phyloP scores from a whole-genome alignment of 1,140 invertebrate genomes.

The Nautilus pompilius region DNA sequence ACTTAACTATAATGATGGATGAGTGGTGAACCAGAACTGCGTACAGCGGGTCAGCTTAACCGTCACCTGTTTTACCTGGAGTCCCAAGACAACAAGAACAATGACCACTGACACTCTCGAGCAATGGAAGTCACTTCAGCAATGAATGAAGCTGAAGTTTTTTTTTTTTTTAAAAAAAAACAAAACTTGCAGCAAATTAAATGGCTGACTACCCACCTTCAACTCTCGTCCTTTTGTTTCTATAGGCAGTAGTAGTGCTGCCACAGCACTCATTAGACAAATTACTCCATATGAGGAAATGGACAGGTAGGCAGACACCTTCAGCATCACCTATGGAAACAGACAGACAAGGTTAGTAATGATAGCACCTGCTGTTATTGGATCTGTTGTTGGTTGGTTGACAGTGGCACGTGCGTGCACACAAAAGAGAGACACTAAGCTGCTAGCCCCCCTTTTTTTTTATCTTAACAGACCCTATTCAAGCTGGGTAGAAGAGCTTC shows the following conservation, averaged over 20 bases:
- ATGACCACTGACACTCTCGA: no score
- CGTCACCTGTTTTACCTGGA: no score
- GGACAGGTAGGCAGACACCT: constrained; percentile 45
- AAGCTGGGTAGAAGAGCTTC: neutral
- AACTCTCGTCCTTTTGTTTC: constrained; percentile 55
- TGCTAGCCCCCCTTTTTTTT: neutral
- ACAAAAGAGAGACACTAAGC: neutral
- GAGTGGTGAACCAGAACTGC: no score
- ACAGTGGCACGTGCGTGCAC: neutral
- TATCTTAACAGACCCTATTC: neutral
- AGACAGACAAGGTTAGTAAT: neutral
- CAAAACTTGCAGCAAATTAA: no score
- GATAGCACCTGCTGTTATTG: neutral
- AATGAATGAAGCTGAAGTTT: no score
- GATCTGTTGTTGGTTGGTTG: neutral
- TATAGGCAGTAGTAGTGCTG: constrained; percentile 49
- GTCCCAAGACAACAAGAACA: no score
- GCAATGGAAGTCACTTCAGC: no score
- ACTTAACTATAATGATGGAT: no score
- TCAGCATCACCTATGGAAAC: constrained; percentile 46
- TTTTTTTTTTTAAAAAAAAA: no score
- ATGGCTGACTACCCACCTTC: constrained; percentile 48
- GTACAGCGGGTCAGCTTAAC: no score
- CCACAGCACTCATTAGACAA: constrained; percentile 44
- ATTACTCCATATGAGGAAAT: constrained; percentile 50